Evolutionary conservation across 2,888 invertebrate genomes (phyloP).

Genomic region (Cephus nigrinus): DNA sequence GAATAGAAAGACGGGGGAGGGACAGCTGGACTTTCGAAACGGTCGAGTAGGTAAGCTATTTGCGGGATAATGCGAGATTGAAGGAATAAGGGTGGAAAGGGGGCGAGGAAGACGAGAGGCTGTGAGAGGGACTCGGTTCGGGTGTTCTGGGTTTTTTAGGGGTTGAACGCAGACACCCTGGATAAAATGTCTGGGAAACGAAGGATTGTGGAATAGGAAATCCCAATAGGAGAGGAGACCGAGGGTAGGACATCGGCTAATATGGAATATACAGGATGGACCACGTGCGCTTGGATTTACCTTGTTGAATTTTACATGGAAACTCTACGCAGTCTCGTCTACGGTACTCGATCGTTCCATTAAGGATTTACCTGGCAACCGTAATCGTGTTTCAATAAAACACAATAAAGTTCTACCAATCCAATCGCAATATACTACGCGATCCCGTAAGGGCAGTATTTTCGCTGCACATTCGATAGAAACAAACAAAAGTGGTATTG

Average conservation of each 20-base stretch:
- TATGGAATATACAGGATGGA: constrained; percentile 29
- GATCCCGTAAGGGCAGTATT: background rate
- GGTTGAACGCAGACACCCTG: background rate
- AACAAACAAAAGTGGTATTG: background rate
- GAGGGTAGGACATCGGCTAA: constrained; percentile 12
- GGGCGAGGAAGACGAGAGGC: constrained; percentile 28
- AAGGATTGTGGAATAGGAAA: background rate
- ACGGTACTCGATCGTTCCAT: constrained; percentile 12
- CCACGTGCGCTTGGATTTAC: constrained; percentile 44
- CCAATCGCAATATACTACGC: background rate
- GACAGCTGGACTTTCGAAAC: constrained; percentile 44
- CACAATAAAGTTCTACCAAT: background rate
- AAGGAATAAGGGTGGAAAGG: constrained; percentile 46
- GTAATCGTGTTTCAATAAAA: constrained; percentile 17
- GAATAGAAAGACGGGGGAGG: constrained; percentile 25
- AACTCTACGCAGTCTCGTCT: constrained; percentile 26
- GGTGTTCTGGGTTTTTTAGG: background rate
- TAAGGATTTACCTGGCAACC: constrained; percentile 19
- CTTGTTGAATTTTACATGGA: constrained; percentile 49
- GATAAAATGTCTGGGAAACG: background rate
- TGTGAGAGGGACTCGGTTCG: constrained; percentile 9
- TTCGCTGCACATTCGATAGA: background rate
- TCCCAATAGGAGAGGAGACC: background rate
- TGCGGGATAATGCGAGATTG: constrained; percentile 54
- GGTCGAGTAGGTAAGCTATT: constrained; percentile 52